phyloP scores from a whole-genome alignment of 2,797 vertebrate species.

The Naso thynnoides region DNA sequence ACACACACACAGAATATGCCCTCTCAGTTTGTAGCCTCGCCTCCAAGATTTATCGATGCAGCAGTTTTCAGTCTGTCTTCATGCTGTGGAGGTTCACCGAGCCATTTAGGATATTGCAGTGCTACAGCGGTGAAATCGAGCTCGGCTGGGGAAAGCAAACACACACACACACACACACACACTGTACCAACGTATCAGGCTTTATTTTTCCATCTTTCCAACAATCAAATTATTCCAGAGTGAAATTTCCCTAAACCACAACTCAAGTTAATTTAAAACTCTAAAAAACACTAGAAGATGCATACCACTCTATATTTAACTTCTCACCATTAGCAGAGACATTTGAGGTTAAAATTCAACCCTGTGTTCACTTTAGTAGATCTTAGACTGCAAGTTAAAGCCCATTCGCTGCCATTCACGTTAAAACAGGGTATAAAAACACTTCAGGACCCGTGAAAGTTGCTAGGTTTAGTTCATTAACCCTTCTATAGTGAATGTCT shows the following conservation, averaged over 20 bases:
- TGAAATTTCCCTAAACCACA: neutral
- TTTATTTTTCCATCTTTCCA: neutral
- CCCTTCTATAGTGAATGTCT: no score
- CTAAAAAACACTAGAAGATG: no score
- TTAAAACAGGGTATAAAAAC: no score
- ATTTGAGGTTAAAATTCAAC: no score
- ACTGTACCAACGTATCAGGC: neutral
- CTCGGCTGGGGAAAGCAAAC: constrained; percentile 20
- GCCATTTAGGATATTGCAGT: constrained; percentile 66
- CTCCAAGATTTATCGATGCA: constrained; percentile 68
- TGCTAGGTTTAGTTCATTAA: no score
- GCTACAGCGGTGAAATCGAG: constrained; percentile 51
- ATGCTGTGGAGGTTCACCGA: constrained; percentile 28
- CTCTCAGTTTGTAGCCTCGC: constrained; percentile 16
- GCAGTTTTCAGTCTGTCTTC: constrained; percentile 61
- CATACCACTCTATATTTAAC: no score
- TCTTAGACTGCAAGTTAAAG: no score
- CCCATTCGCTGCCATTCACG: no score
- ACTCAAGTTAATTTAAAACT: neutral
- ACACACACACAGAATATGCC: neutral
- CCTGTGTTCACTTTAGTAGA: no score
- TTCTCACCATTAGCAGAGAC: no score
- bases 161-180: constrained; percentile 20
- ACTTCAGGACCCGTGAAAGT: no score
- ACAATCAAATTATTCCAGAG: neutral